Conservation (phyloP, 2,888 invertebrate genomes). For the Scaptomyza caliginosa region DNA sequence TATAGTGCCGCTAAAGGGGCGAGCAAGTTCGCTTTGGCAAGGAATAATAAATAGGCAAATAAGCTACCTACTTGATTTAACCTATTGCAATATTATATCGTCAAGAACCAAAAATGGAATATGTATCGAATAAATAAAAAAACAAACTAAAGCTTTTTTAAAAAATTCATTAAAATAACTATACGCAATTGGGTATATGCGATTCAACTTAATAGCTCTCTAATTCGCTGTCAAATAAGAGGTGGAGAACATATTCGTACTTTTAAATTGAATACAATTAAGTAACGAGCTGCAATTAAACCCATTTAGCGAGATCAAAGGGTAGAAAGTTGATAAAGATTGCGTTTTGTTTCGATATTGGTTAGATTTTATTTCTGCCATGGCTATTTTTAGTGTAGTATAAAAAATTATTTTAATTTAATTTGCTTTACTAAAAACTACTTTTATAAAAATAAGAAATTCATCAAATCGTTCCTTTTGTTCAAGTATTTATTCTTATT, state of each 20-base stretch:
- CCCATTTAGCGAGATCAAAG: no score
- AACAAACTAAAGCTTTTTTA: background rate
- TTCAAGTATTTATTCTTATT: background rate
- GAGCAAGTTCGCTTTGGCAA: background rate
- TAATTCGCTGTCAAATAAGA: no score
- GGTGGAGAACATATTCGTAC: no score
- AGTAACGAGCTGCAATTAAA: conserved; percentile 46
- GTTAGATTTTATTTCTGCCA: background rate
- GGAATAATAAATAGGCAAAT: background rate
- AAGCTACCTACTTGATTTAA: background rate
- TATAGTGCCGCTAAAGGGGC: background rate
- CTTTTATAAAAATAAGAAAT: no score
- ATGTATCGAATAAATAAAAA: background rate
- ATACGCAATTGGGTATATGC: no score
- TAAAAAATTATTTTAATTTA: no score
- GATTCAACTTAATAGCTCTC: no score
- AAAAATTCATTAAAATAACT: no score
- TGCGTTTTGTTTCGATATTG: no score
- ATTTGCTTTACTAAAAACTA: no score
- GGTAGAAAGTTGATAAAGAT: no score
- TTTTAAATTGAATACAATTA: conserved; percentile 54
- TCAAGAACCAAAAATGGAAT: background rate
- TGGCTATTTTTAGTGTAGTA: background rate
- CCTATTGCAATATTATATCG: no score
- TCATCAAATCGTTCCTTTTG: conserved; percentile 9